Evolutionary conservation across 1,140 invertebrate species (phyloP), one percentile per base, ranked within the genome.

Genomic region (Notospermus geniculatus): DNA sequence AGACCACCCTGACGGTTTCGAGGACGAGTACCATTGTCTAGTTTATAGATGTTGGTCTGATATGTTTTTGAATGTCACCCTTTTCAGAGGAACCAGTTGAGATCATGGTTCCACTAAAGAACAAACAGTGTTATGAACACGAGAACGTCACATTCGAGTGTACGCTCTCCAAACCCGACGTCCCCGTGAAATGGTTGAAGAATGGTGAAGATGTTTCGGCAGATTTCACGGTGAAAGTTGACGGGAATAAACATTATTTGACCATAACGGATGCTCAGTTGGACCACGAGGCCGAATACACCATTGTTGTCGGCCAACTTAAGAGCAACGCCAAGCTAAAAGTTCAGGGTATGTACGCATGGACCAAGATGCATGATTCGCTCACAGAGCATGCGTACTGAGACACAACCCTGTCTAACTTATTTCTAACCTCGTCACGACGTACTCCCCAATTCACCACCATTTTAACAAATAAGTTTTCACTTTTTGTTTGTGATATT

Each of bases 301-400:
- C 69, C 5, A 30, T 73, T 30, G 61, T 59, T 25, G 60, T 70
- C 59, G 75, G 60, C 36, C 43, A 59, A 25, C 46, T 92, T 74
- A 87, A 84, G 55, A 92, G 89, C 13, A 85, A 84, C 36, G 93
- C 91, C 0, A 88, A 80, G 62, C 82, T 96, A 4, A 86, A 83
- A 28, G 88, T 96, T 2, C 85, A 88, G 76, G 88, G 91, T 86
- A 79, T 76, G 70, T 52, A 60, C 15, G 32, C 32, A 36, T 36
- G 32, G 32, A 7, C 15, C n/a, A n/a, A n/a, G n/a, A n/a, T n/a
- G n/a, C n/a, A n/a, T n/a, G n/a, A n/a, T n/a, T n/a, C n/a, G n/a
- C n/a, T n/a, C n/a, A n/a, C n/a, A n/a, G n/a, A n/a, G n/a, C n/a
- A n/a, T n/a, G n/a, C n/a, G n/a, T n/a, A n/a, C n/a, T n/a, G n/a